Evolutionary conservation across 2,797 vertebrate genomes (phyloP), one percentile per base, ranked within the genome.

Genomic region (Hyperoplus lanceolatus): DNA sequence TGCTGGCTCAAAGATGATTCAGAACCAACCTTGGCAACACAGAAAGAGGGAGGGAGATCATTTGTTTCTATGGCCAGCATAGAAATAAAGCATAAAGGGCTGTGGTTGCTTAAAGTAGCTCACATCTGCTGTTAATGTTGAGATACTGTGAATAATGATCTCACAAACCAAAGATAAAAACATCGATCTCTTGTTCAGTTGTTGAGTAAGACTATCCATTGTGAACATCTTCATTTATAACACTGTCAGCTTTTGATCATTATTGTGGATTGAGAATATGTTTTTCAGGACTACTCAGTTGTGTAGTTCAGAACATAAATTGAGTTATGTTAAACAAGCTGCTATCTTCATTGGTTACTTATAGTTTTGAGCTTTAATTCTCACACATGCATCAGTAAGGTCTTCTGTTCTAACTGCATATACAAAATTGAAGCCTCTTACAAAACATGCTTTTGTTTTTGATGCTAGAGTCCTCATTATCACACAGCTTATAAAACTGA

Each of bases 291-390:
- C 60, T 36, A 6, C 11, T 38, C 15, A 55, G 36, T 18, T 18
- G n/a, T 71, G 45, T 48, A 57, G 46, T 45, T 45, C 21, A 9
- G 43, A 63, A 49, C 29, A 15, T 42, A 60, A 54, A 72, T 36
- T 56, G n/a, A 66, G 66, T 73, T 79, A 61, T 62, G 73, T 73
- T 14, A 58, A 65, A 11, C 4, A 46, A 39, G 29, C 45, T 43
- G 57, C 45, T 57, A 13, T 56, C 50, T 79, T 12, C 12, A 36
- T 18, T 53, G 48, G 16, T 14, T 57, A 7, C 41, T 56, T n/a
- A 5, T 16, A 41, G 39, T 42, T 60, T 57, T 60, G n/a, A 59
- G 4, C 16, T 59, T 9, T 4, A 50, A 8, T 39, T 64, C 38
- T 45, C 46, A 69, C 14, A 15, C 6, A 56, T 5, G 18, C 46